These are phyloP conservation scores for Nymphalis polychloros DNA, from an alignment of 2,888 invertebrate species.

Conservation along the genomic window DNA sequence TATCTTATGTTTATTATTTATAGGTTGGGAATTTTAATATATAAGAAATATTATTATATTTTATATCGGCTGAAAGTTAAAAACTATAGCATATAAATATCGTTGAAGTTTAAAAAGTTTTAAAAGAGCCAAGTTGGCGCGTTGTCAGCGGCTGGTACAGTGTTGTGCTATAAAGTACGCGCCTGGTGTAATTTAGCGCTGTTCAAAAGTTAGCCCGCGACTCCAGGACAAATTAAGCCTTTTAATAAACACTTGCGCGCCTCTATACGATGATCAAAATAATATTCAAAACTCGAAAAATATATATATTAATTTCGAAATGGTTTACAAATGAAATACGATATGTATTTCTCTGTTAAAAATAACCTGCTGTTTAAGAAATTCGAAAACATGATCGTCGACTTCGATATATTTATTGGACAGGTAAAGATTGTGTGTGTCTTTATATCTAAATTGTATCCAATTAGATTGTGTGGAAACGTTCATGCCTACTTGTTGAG, in stretches of 20 bases:
- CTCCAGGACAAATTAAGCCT: slow-evolving; percentile 50
- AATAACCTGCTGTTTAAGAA: too few species aligned
- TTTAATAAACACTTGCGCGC: slow-evolving; percentile 5
- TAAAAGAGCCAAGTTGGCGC: slow-evolving; percentile 48
- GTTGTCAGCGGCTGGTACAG: slow-evolving; percentile 51
- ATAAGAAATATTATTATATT: slow-evolving; percentile 1
- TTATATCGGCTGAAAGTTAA: slow-evolving; percentile 10
- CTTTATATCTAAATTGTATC: too few species aligned
- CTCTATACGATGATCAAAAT: background rate
- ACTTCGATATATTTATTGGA: too few species aligned
- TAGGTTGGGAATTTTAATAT: background rate
- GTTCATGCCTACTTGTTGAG: too few species aligned
- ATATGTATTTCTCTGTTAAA: too few species aligned
- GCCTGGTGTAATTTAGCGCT: slow-evolving; percentile 65
- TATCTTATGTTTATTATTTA: background rate
- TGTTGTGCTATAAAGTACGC: slow-evolving; percentile 58
- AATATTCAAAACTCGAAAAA: background rate
- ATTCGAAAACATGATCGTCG: too few species aligned
- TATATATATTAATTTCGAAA: background rate
- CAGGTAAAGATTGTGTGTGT: too few species aligned
- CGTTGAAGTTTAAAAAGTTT: slow-evolving; percentile 22
- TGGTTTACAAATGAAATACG: background rate
- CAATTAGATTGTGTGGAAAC: too few species aligned
- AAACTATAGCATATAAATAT: slow-evolving; percentile 16
- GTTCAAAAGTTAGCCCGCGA: slow-evolving; percentile 61